Conservation (phyloP, 2,888 invertebrate genomes). For the Volucella zonaria region DNA sequence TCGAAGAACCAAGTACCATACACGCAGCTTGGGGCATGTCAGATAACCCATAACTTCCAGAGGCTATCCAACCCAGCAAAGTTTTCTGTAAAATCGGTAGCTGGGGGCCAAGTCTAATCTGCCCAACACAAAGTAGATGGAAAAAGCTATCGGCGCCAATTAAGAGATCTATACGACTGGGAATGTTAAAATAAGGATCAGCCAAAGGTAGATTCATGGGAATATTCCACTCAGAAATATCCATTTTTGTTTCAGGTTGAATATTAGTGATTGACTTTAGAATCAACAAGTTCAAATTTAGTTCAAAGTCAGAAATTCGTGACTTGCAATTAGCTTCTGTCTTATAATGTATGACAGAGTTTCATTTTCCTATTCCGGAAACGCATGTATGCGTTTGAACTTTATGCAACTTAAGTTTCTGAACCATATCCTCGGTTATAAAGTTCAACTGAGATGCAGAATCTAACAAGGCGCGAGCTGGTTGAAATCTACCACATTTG, state of each 20-base stretch:
- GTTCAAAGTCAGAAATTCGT: constrained; percentile 6
- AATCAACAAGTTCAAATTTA: constrained; percentile 5
- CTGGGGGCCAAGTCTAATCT: neutral
- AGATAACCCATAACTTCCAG: neutral
- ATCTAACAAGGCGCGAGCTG: constrained; percentile 12
- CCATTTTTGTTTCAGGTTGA: constrained; percentile 3
- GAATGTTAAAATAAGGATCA: neutral
- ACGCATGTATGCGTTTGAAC: neutral
- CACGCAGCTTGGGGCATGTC: constrained; percentile 8
- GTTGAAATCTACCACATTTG: constrained; percentile 16
- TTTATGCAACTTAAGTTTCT: neutral
- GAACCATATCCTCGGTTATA: constrained; percentile 12
- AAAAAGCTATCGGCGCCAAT: neutral
- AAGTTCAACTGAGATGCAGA: constrained; percentile 10
- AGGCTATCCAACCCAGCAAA: constrained; percentile 8
- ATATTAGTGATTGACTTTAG: neutral
- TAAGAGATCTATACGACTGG: constrained; percentile 5
- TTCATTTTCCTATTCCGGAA: constrained; percentile 9
- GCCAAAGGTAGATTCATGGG: constrained; percentile 4
- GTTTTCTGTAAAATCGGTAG: neutral
- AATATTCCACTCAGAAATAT: constrained; percentile 5
- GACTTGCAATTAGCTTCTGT: neutral
- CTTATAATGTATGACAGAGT: neutral
- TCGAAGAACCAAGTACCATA: neutral
- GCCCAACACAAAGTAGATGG: constrained; percentile 5